Conservation (phyloP, 2,797 vertebrate species). For the Leptoclinus maculatus region DNA sequence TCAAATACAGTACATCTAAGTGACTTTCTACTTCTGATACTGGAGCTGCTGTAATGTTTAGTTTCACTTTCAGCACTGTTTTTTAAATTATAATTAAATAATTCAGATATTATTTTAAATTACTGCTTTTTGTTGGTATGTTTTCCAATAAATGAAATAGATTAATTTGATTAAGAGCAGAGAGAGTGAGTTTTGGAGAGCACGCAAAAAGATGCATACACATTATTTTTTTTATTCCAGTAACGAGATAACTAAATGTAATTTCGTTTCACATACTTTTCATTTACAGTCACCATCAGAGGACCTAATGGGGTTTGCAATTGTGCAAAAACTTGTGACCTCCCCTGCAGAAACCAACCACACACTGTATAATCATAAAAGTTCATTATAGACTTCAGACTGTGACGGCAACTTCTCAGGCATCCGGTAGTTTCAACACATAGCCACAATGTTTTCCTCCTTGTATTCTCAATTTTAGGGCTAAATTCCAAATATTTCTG, state of each 20-base stretch:
- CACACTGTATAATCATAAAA: conserved; percentile 54
- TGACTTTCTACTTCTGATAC: neutral
- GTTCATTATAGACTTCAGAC: conserved; percentile 40
- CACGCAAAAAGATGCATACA: neutral
- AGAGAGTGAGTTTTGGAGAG: neutral
- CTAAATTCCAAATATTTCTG: conserved; percentile 39
- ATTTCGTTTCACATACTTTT: conserved; percentile 51
- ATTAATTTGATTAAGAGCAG: neutral
- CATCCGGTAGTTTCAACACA: conserved; percentile 32
- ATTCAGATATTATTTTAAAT: neutral
- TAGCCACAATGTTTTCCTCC: conserved; percentile 25
- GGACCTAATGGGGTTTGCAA: conserved; percentile 21
- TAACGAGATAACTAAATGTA: conserved; percentile 40
- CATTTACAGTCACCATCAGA: conserved; percentile 49
- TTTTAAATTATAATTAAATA: neutral
- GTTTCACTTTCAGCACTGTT: conserved; percentile 33
- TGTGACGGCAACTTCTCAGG: conserved; percentile 25
- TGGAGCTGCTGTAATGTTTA: conserved; percentile 3
- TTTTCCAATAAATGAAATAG: neutral
- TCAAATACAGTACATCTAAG: conserved; percentile 17
- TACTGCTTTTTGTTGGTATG: neutral
- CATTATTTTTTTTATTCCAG: conserved; percentile 32
- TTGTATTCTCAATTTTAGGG: conserved; percentile 38
- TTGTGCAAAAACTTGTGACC: conserved; percentile 37
- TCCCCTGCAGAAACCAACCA: conserved; percentile 43